A percentile compares a stretch with the other conserved stretches of the same genome.
phyloP scores from a whole-genome alignment of 2,113 vertebrate genomes.

The Cryptoleucopteryx plumbea region DNA sequence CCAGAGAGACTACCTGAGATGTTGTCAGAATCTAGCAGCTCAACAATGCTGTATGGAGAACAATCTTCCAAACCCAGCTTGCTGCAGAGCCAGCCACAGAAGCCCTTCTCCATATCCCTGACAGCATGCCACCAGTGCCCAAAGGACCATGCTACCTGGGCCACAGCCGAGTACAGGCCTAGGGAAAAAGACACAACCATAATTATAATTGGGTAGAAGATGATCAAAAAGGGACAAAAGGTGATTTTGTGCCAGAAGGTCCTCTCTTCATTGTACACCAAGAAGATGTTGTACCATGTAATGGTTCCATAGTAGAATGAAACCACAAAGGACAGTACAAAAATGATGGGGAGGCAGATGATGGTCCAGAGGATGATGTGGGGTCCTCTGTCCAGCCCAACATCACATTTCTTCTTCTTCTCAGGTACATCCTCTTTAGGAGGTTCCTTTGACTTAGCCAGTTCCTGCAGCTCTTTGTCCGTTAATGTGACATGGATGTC shows the following conservation, averaged over 20 bases:
- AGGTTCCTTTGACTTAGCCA: conserved; percentile 86
- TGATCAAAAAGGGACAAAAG: conserved; percentile 91
- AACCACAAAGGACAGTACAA: conserved; percentile 91
- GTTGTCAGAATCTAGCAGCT: conserved; percentile 93
- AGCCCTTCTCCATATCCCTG: conserved; percentile 95
- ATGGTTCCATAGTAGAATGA: conserved; percentile 99
- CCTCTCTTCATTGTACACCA: conserved; percentile 98
- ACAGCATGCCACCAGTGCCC: conserved; percentile 91
- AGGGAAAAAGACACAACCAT: conserved; percentile 88
- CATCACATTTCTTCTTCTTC: conserved; percentile 74
- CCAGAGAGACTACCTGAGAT: conserved; percentile 88
- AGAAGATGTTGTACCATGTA: conserved; percentile 98
- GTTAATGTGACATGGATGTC: conserved; percentile 96
- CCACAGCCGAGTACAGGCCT: conserved; percentile 87
- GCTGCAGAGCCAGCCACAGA: conserved; percentile 96
- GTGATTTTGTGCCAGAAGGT: conserved; percentile 99
- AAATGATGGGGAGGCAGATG: conserved; percentile 90
- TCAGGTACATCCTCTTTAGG: conserved; percentile 74
- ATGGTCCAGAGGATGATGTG: conserved; percentile 93
- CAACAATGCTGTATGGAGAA: conserved; percentile 94
- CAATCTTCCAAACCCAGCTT: conserved; percentile 96
- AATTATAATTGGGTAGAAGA: conserved; percentile 96
- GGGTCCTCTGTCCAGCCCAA: conserved; percentile 85
- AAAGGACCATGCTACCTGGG: conserved; percentile 95
- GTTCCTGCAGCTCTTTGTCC: conserved; percentile 89